A percentile compares a stretch with the other conserved stretches of the same genome.
These are phyloP conservation scores for Gobiocypris rarus DNA, from an alignment of 2,113 vertebrate genomes.

Conservation along the genomic window DNA sequence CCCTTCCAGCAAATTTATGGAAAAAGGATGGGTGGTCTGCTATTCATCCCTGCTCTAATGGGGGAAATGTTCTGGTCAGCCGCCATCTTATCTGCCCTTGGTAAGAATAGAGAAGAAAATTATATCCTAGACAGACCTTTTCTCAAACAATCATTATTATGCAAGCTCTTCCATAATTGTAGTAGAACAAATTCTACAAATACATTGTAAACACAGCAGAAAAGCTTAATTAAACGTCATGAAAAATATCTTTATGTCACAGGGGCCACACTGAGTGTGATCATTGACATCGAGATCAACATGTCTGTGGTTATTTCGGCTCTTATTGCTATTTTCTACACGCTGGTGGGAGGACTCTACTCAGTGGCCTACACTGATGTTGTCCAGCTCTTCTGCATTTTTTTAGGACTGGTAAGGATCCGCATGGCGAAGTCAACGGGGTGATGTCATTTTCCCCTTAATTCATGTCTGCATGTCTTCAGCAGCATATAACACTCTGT, in stretches of 20 bases:
- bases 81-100: conserved; percentile 94
- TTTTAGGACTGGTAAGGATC: conserved; percentile 89
- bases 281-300: conserved; percentile 89
- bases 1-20: conserved; percentile 98
- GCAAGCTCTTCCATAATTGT: neutral
- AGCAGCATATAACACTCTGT: neutral
- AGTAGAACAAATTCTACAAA: neutral
- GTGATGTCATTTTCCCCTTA: neutral
- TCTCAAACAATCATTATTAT: neutral
- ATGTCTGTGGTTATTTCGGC: conserved; percentile 92
- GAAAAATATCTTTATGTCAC: conserved; percentile 16
- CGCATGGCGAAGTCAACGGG: neutral
- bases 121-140: neutral
- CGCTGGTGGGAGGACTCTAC: conserved; percentile 92
- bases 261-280: conserved; percentile 97
- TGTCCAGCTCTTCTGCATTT: conserved; percentile 98
- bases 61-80: conserved; percentile 99
- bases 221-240: neutral
- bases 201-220: neutral
- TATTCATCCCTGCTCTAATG: conserved; percentile 98
- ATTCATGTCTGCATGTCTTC: neutral
- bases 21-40: conserved; percentile 95
- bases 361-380: conserved; percentile 98
- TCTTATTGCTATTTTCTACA: conserved; percentile 93
- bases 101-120: conserved; percentile 71